phyloP scores from a whole-genome alignment of 2,888 invertebrate genomes.

The Barypeithes pellucidus region DNA sequence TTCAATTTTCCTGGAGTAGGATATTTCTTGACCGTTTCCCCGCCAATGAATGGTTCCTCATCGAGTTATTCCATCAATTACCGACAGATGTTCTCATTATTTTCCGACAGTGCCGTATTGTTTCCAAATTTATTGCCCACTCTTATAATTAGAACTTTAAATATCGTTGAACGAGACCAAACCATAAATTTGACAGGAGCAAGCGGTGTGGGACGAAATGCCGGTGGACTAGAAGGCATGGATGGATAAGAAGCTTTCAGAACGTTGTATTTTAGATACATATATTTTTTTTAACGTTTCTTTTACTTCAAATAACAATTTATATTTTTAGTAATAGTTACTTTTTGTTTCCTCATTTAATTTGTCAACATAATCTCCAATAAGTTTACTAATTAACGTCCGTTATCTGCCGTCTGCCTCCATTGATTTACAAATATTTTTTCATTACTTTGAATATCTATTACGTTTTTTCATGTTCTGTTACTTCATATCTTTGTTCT shows the following conservation, averaged over 20 bases:
- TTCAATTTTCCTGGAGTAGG: too few relatives aligned
- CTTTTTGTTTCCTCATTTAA: too few relatives aligned
- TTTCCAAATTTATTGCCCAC: conserved; percentile 67
- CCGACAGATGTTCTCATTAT: conserved; percentile 68
- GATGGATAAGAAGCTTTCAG: neutral
- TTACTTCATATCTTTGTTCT: too few relatives aligned
- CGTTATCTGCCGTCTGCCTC: too few relatives aligned
- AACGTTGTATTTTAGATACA: too few relatives aligned
- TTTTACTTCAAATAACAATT: too few relatives aligned
- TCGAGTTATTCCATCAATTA: conserved; percentile 67
- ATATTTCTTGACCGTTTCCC: neutral
- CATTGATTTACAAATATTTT: too few relatives aligned
- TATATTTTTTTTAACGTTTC: too few relatives aligned
- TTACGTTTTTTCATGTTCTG: neutral
- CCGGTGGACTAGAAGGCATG: neutral
- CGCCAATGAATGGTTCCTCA: conserved; percentile 58
- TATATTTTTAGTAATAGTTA: too few relatives aligned
- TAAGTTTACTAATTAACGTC: too few relatives aligned
- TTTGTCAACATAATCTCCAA: too few relatives aligned
- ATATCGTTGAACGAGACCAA: conserved; percentile 32
- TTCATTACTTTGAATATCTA: neutral
- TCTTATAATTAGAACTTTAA: conserved; percentile 63
- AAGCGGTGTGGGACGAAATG: conserved; percentile 14
- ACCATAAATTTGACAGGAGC: conserved; percentile 32
- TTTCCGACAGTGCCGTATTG: conserved; percentile 67